phyloP scores from a whole-genome alignment of 1,140 invertebrate species.

The Panulirus ornatus region DNA sequence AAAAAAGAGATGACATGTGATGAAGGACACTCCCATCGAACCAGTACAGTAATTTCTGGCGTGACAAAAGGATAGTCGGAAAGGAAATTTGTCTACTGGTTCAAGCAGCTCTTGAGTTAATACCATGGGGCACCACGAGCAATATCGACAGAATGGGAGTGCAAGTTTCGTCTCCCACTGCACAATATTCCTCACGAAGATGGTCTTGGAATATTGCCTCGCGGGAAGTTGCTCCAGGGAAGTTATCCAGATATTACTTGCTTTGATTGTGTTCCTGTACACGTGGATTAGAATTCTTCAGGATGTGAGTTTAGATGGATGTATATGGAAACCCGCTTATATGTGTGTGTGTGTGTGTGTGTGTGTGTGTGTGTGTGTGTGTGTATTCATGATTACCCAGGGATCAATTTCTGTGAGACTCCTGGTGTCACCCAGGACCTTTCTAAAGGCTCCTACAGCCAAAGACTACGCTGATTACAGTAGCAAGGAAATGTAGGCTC shows the following conservation, averaged over 20 bases:
- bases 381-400: too few relatives aligned
- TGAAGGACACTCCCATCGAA: background rate
- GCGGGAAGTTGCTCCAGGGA: background rate
- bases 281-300: background rate
- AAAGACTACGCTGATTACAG: too few relatives aligned
- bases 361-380: too few relatives aligned
- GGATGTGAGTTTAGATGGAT: too few relatives aligned
- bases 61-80: background rate
- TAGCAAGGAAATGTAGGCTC: too few relatives aligned
- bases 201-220: conserved; percentile 24
- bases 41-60: background rate
- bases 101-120: conserved; percentile 8
- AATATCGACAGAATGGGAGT: conserved; percentile 8
- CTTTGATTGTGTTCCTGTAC: background rate
- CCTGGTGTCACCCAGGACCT: too few relatives aligned
- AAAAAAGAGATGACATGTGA: background rate
- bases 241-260: conserved; percentile 34
- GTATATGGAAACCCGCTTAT: too few relatives aligned
- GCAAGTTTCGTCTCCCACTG: conserved; percentile 29
- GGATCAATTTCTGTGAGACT: too few relatives aligned
- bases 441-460: too few relatives aligned
- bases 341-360: too few relatives aligned
- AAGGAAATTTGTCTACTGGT: conserved; percentile 33
- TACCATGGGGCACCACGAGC: conserved; percentile 22
- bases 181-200: conserved; percentile 52